Base-by-base conservation (phyloP, 2,797 vertebrate species). In the Vipera latastei region DNA sequence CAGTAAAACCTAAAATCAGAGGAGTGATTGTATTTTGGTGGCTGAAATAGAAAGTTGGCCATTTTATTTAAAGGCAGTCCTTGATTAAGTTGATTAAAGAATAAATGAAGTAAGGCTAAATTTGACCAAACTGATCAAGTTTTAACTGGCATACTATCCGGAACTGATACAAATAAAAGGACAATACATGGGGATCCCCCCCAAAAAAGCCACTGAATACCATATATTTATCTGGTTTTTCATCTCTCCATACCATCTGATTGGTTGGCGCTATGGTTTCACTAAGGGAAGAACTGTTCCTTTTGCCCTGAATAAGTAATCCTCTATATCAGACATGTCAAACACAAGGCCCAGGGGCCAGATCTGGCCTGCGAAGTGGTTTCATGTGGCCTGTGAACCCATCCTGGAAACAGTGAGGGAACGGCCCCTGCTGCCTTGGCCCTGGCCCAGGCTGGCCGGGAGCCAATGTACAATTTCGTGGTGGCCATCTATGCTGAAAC, bases 251-350 rank as follows among this genome's bases (percentile, higher is more conserved):
- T 88, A 38, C 38, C 11, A 60, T 90, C 55, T 44, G 48, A 83
- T 83, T 89, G 57, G 69, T 32, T 69, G 32, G 73, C 6, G 4
- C 59, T 89, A 85, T 26, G 6, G 28, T 38, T 25, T 26, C 5
- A 38, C 12, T 28, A 63, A 55, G 5, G 69, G 59, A 32, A 22
- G 59, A 86, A 73, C 18, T 51, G 6, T 60, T 87, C n/a, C 5
- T 73, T 55, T 93, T 90, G 38, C 20, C 38, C 22, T 38, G 28
- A 59, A 92, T 92, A n/a, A 65, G n/a, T 87, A 32, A 87, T 90
- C 83, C 22, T 44, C 51, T 89, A n/a, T 61, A 91, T 18, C 38
- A 38, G 38, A 38, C 38, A 38, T 38, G 38, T 38, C 38, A 38
- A 38, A 38, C 38, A 38, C 38, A 38, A 38, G 38, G 38, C 38